These are phyloP conservation scores for Siniperca knerii DNA, from an alignment of 2,113 vertebrate genomes.

Conservation along the genomic window DNA sequence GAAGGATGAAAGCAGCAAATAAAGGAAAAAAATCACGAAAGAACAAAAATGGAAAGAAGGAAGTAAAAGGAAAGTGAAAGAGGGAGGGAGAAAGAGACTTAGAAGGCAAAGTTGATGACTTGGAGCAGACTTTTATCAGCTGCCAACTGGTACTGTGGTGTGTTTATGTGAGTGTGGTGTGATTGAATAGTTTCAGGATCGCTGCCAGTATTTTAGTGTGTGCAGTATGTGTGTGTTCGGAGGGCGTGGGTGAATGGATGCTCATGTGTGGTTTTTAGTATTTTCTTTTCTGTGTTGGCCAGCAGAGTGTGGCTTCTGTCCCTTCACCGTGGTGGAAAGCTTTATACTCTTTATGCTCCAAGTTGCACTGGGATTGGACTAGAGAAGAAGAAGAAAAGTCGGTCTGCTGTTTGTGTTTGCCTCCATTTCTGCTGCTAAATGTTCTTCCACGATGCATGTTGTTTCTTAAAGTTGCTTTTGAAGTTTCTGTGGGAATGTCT, in stretches of 20 bases:
- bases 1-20: slow-evolving; percentile 25
- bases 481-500: not conserved
- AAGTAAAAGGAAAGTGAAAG: not conserved
- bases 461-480: not conserved
- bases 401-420: slow-evolving; percentile 1
- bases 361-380: not conserved
- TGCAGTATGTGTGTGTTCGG: slow-evolving; percentile 21
- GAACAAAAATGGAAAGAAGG: not conserved
- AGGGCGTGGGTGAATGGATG: slow-evolving; percentile 51
- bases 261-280: slow-evolving; percentile 48
- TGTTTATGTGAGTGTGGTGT: slow-evolving; percentile 51
- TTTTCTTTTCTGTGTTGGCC: slow-evolving; percentile 58
- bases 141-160: slow-evolving; percentile 59
- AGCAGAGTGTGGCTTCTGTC: slow-evolving; percentile 53
- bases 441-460: not conserved
- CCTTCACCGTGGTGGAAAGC: slow-evolving; percentile 29
- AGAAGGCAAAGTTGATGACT: slow-evolving; percentile 30
- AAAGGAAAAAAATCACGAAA: not conserved
- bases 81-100: not conserved
- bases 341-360: slow-evolving; percentile 28
- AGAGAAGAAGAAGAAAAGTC: slow-evolving; percentile 10
- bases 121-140: slow-evolving; percentile 60
- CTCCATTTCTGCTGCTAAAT: not conserved
- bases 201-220: slow-evolving; percentile 25
- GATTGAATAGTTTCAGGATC: slow-evolving; percentile 20